These are phyloP conservation scores for Cylloceria caligata DNA, from an alignment of 2,888 invertebrate genomes.

Conservation along the genomic window DNA sequence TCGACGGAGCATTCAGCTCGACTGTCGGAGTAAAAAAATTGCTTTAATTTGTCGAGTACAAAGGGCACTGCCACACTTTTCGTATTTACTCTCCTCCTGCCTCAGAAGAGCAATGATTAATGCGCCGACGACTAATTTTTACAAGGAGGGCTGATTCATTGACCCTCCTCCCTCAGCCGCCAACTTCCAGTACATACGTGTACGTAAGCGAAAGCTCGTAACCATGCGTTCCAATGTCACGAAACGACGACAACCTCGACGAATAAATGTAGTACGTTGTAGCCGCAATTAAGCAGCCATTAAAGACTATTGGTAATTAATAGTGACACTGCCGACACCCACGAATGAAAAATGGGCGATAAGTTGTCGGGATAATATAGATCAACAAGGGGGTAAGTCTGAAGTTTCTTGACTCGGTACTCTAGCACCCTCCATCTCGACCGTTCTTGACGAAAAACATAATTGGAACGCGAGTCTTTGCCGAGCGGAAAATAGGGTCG, in stretches of 20 bases:
- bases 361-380: conserved; percentile 34
- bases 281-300: conserved; percentile 44
- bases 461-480: conserved; percentile 26
- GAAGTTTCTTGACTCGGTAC: conserved; percentile 37
- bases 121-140: conserved; percentile 42
- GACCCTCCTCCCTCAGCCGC: neutral
- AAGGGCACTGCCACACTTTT: neutral
- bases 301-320: conserved; percentile 51
- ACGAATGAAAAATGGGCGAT: conserved; percentile 34
- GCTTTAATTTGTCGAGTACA: conserved; percentile 28
- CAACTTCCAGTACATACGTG: too few species aligned
- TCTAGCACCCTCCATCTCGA: neutral
- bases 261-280: conserved; percentile 36
- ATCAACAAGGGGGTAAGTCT: neutral
- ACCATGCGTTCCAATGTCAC: too few species aligned
- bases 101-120: conserved; percentile 47
- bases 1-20: neutral
- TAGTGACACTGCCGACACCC: conserved; percentile 34
- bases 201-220: too few species aligned
- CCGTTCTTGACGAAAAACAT: conserved; percentile 26
- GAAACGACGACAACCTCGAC: conserved; percentile 7
- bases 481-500: conserved; percentile 18
- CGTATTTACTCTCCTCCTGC: neutral
- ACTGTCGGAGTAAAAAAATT: conserved; percentile 2
- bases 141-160: conserved; percentile 32